Base-by-base conservation (phyloP, 2,113 vertebrate genomes). In the Neofelis nebulosa region DNA sequence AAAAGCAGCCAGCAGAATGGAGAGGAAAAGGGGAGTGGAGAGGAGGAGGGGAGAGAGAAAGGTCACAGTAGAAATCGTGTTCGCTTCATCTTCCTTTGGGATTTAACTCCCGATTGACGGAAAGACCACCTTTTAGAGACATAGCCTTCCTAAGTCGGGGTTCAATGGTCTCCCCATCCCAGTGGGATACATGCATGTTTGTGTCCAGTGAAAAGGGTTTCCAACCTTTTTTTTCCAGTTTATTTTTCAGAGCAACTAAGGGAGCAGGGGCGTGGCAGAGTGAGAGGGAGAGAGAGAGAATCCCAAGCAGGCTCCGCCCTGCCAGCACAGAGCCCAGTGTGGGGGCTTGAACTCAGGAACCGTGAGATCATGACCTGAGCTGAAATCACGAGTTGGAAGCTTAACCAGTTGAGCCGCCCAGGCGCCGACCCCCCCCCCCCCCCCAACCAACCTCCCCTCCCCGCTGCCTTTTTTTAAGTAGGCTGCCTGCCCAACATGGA, bases 21-120 rank as follows among this genome's bases (percentile, higher is more conserved):
- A 57, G 18, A 55, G 29, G 45, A 86, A 41, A 68, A 13, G 68
- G 36, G 18, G 41, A 4, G 3, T 3, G 25, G 52, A 48, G 9
- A 76, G 76, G 48, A 55, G 48, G 66, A 19, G 50, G 52, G 7
- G 57, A 4, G 21, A 36, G 3, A n/a, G 52, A 76, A 55, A 88
- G 38, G 7, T 71, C 31, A 11, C 1, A 0, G 9, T 0, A 5
- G 33, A 57, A 36, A 45, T 16, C 31, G 27, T 0, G 1, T 21
- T 57, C 5, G 11, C 18, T 50, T 41, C 16, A 3, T 38, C 50
- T 91, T 55, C 50, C 66, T 89, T 50, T 50, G 23, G 6, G 33
- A 12, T 27, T 41, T 15, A 5, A 5, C 11, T 41, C 65, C 21
- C 16, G 2, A 45, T 6, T 7, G 38, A 48, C 2, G 1, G 83